These are phyloP conservation scores for Hyperopisus bebe DNA, from an alignment of 2,113 vertebrate genomes.

Conservation along the genomic window DNA sequence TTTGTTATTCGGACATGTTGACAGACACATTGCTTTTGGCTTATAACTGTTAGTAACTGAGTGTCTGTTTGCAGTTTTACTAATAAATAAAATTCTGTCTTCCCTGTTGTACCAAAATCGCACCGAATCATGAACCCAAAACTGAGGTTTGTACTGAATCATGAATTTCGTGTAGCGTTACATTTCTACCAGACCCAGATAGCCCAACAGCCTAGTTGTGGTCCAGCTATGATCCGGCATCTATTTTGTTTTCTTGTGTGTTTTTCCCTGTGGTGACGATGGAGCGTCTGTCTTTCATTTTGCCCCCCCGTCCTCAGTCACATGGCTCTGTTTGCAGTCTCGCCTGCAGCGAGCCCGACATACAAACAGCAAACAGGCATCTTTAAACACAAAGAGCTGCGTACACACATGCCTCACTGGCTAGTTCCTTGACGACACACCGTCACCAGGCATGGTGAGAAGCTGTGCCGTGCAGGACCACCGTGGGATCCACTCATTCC, in stretches of 20 bases:
- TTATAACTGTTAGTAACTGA: background rate
- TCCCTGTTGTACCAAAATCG: background rate
- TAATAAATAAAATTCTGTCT: background rate
- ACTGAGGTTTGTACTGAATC: background rate
- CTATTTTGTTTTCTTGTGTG: background rate
- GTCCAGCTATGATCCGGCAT: background rate
- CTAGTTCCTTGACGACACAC: background rate
- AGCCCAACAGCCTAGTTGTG: background rate
- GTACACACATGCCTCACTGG: background rate
- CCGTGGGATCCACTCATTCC: background rate
- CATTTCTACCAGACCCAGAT: background rate
- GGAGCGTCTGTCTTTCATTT: background rate
- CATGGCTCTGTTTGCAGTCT: background rate
- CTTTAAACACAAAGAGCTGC: background rate
- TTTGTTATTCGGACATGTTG: background rate
- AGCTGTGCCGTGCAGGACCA: background rate
- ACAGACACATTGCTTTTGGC: background rate
- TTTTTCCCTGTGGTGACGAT: background rate
- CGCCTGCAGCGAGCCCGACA: background rate
- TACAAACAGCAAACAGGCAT: background rate
- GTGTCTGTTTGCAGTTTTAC: background rate
- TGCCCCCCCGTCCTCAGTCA: background rate
- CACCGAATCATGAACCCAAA: background rate
- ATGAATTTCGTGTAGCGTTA: background rate
- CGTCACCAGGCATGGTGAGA: background rate